These are phyloP conservation scores for Psittacus erithacus DNA, from an alignment of 2,113 vertebrate species.

Conservation along the genomic window DNA sequence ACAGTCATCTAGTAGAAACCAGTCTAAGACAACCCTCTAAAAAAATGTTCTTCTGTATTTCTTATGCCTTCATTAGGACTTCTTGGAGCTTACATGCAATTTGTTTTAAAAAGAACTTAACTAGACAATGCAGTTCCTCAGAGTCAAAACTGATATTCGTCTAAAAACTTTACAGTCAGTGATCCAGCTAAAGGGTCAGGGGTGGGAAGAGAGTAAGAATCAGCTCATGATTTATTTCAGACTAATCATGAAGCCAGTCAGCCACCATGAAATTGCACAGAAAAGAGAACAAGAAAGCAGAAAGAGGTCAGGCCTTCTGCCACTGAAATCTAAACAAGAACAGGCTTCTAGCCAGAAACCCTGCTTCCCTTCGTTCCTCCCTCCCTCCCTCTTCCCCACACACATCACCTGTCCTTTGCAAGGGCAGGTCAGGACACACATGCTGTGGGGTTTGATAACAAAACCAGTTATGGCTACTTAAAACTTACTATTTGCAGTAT, in stretches of 20 bases:
- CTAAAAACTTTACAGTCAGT: neutral
- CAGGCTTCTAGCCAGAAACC: conserved; percentile 12
- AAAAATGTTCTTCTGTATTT: neutral
- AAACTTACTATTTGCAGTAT: neutral
- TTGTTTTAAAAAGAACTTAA: neutral
- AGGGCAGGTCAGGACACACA: neutral
- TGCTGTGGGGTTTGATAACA: neutral
- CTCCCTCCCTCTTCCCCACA: neutral
- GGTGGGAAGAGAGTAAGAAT: neutral
- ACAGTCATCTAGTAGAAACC: conserved; percentile 9
- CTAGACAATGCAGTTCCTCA: neutral
- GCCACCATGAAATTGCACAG: conserved; percentile 47
- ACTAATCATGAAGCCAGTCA: conserved; percentile 35
- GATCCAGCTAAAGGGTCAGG: neutral
- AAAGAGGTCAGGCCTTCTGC: conserved; percentile 50
- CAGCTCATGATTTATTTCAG: conserved; percentile 19
- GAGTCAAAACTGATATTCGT: neutral
- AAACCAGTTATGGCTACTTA: neutral
- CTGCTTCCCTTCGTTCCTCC: neutral
- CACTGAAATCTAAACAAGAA: conserved; percentile 22
- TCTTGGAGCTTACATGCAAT: neutral
- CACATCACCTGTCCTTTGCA: neutral
- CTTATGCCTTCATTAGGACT: neutral
- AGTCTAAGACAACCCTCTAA: neutral
- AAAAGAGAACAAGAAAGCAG: conserved; percentile 40